phyloP scores from a whole-genome alignment of 2,113 vertebrate genomes.

The Pomatostomus ruficeps region DNA sequence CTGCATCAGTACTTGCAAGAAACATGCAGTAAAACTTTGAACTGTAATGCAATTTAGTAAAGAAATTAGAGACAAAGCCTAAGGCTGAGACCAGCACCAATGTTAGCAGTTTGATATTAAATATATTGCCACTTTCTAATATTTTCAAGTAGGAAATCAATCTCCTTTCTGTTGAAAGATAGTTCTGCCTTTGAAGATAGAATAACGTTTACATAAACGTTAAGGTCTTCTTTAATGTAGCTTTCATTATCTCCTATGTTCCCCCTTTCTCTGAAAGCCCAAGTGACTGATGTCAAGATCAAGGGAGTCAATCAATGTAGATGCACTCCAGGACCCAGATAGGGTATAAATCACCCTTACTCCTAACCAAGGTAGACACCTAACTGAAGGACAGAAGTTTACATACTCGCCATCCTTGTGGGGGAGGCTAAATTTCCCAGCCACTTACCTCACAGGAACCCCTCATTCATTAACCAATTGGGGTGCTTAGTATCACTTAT shows the following conservation, averaged over 20 bases:
- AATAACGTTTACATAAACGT: conserved; percentile 71
- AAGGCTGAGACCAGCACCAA: background rate
- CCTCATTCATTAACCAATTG: conserved; percentile 78
- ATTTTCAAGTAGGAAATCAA: conserved; percentile 59
- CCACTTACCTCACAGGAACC: conserved; percentile 52
- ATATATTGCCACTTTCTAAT: conserved; percentile 4
- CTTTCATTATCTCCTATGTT: conserved; percentile 75
- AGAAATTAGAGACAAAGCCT: background rate
- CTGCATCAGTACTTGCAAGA: background rate
- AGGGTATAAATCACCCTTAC: conserved; percentile 75
- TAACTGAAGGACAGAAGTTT: conserved; percentile 49
- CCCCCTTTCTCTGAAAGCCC: conserved; percentile 57
- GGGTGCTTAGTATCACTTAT: conserved; percentile 85
- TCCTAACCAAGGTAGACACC: conserved; percentile 47
- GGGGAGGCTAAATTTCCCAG: conserved; percentile 72
- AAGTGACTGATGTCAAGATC: conserved; percentile 81
- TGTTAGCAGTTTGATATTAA: background rate
- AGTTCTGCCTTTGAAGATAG: conserved; percentile 77
- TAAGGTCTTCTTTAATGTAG: conserved; percentile 70
- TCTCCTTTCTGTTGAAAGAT: conserved; percentile 34
- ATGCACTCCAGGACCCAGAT: conserved; percentile 76
- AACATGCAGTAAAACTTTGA: background rate
- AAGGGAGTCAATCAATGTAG: conserved; percentile 76
- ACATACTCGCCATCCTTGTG: conserved; percentile 47
- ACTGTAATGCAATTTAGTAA: background rate